phyloP scores from a whole-genome alignment of 2,797 vertebrate species.

The Schizopygopsis pylzovi region DNA sequence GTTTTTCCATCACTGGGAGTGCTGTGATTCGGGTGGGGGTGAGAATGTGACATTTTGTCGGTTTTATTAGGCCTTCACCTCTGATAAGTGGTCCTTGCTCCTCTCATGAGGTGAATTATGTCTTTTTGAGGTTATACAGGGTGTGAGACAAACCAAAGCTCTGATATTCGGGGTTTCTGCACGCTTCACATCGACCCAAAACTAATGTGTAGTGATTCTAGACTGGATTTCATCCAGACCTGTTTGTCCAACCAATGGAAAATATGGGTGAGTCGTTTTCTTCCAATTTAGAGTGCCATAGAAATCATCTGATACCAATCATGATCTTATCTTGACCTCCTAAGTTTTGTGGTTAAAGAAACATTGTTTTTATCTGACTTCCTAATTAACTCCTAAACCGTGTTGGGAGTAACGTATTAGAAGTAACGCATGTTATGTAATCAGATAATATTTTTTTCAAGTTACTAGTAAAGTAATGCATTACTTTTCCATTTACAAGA shows the following conservation, averaged over 20 bases:
- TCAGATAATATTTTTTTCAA: no score
- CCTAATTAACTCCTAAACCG: no score
- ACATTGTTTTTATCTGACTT: no score
- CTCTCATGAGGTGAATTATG: constrained; percentile 74
- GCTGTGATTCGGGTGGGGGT: constrained; percentile 54
- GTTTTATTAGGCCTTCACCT: constrained; percentile 72
- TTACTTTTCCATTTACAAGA: no score
- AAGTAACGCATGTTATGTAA: not conserved
- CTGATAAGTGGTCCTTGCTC: constrained; percentile 74
- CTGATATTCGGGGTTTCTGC: not conserved
- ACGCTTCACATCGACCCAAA: not conserved
- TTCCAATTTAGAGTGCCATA: no score
- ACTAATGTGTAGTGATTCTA: not conserved
- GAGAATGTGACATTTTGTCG: constrained; percentile 68
- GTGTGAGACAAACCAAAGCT: constrained; percentile 29
- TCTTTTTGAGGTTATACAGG: constrained; percentile 57
- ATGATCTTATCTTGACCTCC: no score
- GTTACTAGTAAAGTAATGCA: no score
- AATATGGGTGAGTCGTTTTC: no score
- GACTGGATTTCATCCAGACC: not conserved
- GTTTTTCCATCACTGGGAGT: constrained; percentile 69
- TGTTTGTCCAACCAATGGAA: not conserved
- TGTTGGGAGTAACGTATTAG: not conserved
- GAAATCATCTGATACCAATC: not conserved
- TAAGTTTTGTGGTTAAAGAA: no score